Evolutionary conservation across 2,888 invertebrate species (phyloP).

Genomic region (Drosophila mimica): DNA sequence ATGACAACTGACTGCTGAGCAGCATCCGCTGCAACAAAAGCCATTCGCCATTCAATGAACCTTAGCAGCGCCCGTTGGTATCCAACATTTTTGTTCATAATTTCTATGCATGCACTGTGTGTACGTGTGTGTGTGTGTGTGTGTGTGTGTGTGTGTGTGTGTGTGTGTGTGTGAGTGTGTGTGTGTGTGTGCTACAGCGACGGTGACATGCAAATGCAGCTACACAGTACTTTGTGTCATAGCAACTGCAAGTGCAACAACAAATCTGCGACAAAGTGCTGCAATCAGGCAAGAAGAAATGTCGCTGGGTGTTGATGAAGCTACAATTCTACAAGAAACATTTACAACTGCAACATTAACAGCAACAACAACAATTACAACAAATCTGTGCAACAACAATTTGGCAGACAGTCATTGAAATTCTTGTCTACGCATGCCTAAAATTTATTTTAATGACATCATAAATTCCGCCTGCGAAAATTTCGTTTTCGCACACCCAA

Average conservation of each 20-base stretch:
- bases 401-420: constrained; percentile 39
- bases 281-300: constrained; percentile 72
- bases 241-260: constrained; percentile 29
- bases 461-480: constrained; percentile 66
- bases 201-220: constrained; percentile 60
- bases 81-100: constrained; percentile 73
- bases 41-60: constrained; percentile 66
- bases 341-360: constrained; percentile 14
- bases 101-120: constrained; percentile 46
- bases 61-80: constrained; percentile 55
- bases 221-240: constrained; percentile 79
- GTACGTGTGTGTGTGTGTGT: background rate
- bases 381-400: constrained; percentile 26
- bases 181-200: constrained; percentile 11
- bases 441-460: constrained; percentile 80
- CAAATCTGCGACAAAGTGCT: constrained; percentile 64
- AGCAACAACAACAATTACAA: constrained; percentile 11
- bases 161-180: constrained; percentile 5
- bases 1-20: constrained; percentile 61
- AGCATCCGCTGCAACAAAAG: constrained; percentile 48
- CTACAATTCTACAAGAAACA: constrained; percentile 14
- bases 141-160: background rate
- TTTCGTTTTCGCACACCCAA: constrained; percentile 40
- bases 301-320: constrained; percentile 55
- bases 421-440: constrained; percentile 73